Conservation (phyloP, 2,888 invertebrate species). For the Aelia acuminata region DNA sequence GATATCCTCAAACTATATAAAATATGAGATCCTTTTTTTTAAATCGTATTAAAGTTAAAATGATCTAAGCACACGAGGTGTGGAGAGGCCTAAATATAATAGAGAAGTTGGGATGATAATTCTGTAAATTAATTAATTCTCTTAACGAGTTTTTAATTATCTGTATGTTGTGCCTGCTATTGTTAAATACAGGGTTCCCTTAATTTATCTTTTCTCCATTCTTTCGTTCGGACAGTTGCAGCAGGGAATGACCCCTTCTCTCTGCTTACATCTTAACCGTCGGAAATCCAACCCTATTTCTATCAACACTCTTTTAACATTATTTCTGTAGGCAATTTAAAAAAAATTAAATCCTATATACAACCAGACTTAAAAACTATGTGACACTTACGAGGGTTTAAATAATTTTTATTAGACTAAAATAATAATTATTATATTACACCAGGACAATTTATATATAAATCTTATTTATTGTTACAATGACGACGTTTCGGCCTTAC, state of each 20-base stretch:
- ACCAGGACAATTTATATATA: too few species aligned
- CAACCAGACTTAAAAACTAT: too few species aligned
- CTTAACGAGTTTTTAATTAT: slow-evolving; percentile 34
- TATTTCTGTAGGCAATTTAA: not conserved
- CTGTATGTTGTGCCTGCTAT: not conserved
- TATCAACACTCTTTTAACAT: not conserved
- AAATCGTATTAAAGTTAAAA: too few species aligned
- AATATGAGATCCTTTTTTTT: too few species aligned
- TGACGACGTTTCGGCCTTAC: too few species aligned
- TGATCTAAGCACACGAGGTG: too few species aligned
- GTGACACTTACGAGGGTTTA: too few species aligned
- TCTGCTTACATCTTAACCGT: too few species aligned
- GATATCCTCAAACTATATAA: too few species aligned
- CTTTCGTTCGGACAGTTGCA: slow-evolving; percentile 9
- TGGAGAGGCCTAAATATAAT: not conserved
- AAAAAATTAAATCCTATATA: not conserved
- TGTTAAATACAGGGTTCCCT: slow-evolving; percentile 6
- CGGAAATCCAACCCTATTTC: not conserved
- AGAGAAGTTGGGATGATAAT: not conserved
- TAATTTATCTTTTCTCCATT: slow-evolving; percentile 34
- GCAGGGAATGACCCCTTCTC: not conserved
- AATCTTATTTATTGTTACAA: too few species aligned
- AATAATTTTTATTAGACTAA: not conserved
- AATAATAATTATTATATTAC: too few species aligned
- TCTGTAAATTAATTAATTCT: not conserved